phyloP scores from a whole-genome alignment of 2,888 invertebrate genomes.

The Caenorhabditis japonica region DNA sequence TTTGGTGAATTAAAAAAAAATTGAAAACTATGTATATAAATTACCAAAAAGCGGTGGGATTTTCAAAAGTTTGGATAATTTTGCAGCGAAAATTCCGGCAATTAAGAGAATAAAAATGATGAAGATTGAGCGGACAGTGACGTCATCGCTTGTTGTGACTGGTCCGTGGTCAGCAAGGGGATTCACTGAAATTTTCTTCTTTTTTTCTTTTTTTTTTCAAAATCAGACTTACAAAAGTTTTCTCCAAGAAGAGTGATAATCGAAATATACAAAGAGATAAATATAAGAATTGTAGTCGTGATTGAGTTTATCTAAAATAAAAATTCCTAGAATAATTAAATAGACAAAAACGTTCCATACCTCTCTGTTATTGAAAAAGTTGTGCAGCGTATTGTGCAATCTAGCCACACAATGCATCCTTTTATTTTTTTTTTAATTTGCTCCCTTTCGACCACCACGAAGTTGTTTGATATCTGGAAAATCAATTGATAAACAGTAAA shows the following conservation, averaged over 20 bases:
- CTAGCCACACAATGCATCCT: conserved; percentile 52
- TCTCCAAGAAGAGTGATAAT: conserved; percentile 50
- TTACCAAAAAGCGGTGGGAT: conserved; percentile 48
- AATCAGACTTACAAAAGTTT: conserved; percentile 50
- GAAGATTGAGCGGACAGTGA: conserved; percentile 48
- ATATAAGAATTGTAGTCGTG: conserved; percentile 28
- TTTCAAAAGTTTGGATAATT: conserved; percentile 32
- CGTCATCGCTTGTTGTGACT: conserved; percentile 35
- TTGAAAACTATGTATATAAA: background rate
- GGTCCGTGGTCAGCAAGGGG: conserved; percentile 39
- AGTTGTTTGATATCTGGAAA: conserved; percentile 46
- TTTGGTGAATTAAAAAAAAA: background rate
- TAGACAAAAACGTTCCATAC: conserved; percentile 10
- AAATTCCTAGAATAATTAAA: background rate
- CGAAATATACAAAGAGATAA: conserved; percentile 47
- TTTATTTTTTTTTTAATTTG: conserved; percentile 33
- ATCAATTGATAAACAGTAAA: conserved; percentile 3
- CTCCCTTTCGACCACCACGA: conserved; percentile 38
- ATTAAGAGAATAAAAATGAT: conserved; percentile 44
- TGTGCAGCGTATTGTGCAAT: conserved; percentile 53
- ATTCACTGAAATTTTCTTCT: conserved; percentile 40
- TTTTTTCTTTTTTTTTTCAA: too few species aligned
- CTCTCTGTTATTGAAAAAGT: conserved; percentile 53
- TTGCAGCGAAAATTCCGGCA: conserved; percentile 38
- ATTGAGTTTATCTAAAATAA: conserved; percentile 44